Percentiles rank a stretch among this genome's conserved stretches.
Conservation (phyloP, 2,797 vertebrate species). For the Sus cebifrons region DNA sequence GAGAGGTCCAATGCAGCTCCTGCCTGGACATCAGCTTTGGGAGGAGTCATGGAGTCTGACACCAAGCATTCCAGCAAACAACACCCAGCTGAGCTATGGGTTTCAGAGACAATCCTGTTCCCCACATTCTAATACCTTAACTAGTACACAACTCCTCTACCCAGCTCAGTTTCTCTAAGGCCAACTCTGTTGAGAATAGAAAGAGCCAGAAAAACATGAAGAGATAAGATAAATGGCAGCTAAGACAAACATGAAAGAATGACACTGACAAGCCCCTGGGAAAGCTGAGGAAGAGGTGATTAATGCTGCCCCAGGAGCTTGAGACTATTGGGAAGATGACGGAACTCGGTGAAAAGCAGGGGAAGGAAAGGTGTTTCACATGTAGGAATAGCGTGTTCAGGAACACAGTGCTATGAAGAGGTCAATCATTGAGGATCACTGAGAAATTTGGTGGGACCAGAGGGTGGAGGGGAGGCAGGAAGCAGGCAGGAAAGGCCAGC, state of each 20-base stretch:
- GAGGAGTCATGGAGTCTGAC: neutral
- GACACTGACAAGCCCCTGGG: neutral
- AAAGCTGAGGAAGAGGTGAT: neutral
- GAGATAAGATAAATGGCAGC: neutral
- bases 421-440: neutral
- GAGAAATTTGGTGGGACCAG: neutral
- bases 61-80: neutral
- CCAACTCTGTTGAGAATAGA: neutral
- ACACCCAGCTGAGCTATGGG: neutral
- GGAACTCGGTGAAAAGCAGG: neutral
- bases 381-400: neutral
- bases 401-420: neutral
- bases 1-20: neutral
- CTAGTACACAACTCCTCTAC: neutral
- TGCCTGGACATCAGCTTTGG: neutral
- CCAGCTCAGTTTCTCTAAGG: neutral
- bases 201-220: neutral
- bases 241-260: neutral
- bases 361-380: neutral
- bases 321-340: neutral
- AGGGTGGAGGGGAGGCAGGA: slow-evolving; percentile 29
- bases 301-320: neutral
- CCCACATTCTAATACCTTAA: neutral
- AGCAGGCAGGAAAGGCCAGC: slow-evolving; percentile 54
- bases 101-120: accelerated